Base-by-base conservation (phyloP, 30 jellyfish, hydroid and myxozoan genomes). In the Turritopsis rubra region DNA sequence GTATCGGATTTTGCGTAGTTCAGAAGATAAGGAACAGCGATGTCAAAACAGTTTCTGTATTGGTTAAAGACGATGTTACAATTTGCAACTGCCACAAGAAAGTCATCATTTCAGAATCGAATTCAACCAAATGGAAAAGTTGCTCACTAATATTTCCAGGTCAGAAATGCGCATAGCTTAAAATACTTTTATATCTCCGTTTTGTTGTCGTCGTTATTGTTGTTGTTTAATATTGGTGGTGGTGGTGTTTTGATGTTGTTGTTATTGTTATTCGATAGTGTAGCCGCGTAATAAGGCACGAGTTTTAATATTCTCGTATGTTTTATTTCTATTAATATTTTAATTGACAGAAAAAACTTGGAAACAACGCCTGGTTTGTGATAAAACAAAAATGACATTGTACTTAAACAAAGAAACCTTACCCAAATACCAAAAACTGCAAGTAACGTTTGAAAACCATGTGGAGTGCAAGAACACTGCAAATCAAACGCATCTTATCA, bases 301-400 rank as follows among this genome's bases (percentile, higher is more conserved):
- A 41, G 60, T 3, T 41, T 41, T 41, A 41, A 41, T n/a, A n/a
- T n/a, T n/a, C n/a, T n/a, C n/a, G n/a, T n/a, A n/a, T n/a, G n/a
- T n/a, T n/a, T n/a, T n/a, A n/a, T n/a, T n/a, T n/a, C n/a, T n/a
- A n/a, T n/a, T n/a, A n/a, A n/a, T n/a, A n/a, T n/a, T 41, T 41
- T 41, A 3, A 13, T 13, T 41, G 9, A 5, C 60, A 41, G 60
- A 41, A 41, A 41, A 41, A 41, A 41, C 60, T 41, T 41, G 60
- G 60, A 41, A 41, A 41, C 60, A 41, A 41, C 60, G 60, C 60
- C 60, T 41, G 60, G 60, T 41, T 41, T 68, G 77, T 68, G 77
- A 23, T 19, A 27, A 68, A 17, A 68, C 28, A 23, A 27, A 68
- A 1, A 68, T 68, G 77, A 68, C 30, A 19, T 27, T 68, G 19